phyloP scores from a whole-genome alignment of 2,113 vertebrate species.

The Hemibagrus wyckioides region DNA sequence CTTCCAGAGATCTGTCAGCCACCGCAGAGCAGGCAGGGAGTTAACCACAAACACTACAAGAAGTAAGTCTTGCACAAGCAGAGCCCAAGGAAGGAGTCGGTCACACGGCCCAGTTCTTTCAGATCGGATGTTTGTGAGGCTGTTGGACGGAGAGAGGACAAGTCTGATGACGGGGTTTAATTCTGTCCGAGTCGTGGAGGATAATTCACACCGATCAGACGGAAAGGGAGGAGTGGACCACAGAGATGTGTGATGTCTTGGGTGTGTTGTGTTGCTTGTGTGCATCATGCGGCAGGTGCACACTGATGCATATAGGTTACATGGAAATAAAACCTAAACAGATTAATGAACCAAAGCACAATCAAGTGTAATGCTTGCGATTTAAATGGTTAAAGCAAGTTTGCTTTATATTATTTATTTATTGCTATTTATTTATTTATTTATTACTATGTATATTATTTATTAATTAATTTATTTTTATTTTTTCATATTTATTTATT shows the following conservation, averaged over 20 bases:
- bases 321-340: background rate
- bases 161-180: constrained; percentile 8
- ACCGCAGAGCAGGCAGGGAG: background rate
- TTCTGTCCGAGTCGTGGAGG: background rate
- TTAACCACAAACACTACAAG: background rate
- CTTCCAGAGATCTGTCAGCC: background rate
- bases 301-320: background rate
- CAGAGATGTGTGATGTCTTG: background rate
- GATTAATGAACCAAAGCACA: background rate
- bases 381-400: no score
- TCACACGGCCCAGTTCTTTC: constrained; percentile 38
- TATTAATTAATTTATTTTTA: background rate
- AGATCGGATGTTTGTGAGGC: constrained; percentile 35
- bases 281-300: background rate
- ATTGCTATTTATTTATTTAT: no score
- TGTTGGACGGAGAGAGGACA: background rate
- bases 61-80: constrained; percentile 3
- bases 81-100: constrained; percentile 10
- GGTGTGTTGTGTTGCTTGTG: background rate
- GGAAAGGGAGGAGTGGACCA: background rate
- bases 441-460: background rate
- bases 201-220: constrained; percentile 32
- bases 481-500: no score
- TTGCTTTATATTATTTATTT: no score
- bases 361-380: no score